Evolutionary conservation across 2,113 vertebrate species (phyloP).

Genomic region (Chaetorhynchus papuensis): DNA sequence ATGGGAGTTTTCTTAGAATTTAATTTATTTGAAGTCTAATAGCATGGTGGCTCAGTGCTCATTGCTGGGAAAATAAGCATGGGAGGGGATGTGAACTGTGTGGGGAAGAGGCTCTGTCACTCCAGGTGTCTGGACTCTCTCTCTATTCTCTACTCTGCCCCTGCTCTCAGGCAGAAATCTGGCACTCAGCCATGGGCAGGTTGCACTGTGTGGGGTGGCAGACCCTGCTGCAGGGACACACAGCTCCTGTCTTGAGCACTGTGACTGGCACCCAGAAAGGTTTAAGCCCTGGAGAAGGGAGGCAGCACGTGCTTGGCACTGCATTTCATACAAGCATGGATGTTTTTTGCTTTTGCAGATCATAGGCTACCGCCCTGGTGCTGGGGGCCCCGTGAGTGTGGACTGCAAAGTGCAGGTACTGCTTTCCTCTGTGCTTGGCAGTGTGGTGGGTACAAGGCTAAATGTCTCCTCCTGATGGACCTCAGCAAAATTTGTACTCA

Average conservation of each 20-base stretch:
- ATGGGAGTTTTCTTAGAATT: background rate
- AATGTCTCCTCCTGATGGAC: background rate
- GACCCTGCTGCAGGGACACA: background rate
- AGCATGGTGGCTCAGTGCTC: background rate
- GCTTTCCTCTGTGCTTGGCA: background rate
- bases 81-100: background rate
- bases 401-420: conserved; percentile 87
- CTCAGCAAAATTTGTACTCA: background rate
- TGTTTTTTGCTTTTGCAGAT: conserved; percentile 73
- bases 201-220: background rate
- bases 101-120: background rate
- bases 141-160: background rate
- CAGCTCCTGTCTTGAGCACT: background rate
- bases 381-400: conserved; percentile 84
- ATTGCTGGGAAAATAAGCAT: background rate
- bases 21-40: background rate
- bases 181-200: rapidly evolving
- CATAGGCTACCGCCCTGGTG: conserved; percentile 89
- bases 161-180: background rate
- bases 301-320: rapidly evolving
- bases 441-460: rapidly evolving
- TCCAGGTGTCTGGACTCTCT: background rate
- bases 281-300: background rate
- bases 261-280: background rate
- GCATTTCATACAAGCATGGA: background rate